A percentile compares a stretch with the other conserved stretches of the same genome.
These are phyloP conservation scores for Caenorhabditis becei DNA, from an alignment of 2,888 invertebrate species.

Conservation along the genomic window DNA sequence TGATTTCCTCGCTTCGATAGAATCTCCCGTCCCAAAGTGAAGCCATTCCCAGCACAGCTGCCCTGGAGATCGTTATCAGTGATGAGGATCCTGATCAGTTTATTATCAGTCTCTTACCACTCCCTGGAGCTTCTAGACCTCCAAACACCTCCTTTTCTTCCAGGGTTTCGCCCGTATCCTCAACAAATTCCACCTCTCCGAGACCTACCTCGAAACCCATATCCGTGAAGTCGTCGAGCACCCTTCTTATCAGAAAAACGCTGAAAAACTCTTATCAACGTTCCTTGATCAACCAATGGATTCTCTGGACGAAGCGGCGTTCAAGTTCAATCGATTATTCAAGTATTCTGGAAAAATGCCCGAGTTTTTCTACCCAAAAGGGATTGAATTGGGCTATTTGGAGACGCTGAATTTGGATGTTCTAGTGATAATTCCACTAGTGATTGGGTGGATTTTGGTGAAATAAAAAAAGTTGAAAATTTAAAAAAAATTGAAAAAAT, in stretches of 20 bases:
- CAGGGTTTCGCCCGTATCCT: constrained; percentile 53
- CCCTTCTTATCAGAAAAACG: constrained; percentile 38
- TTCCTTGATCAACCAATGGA: constrained; percentile 53
- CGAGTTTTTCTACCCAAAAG: constrained; percentile 48
- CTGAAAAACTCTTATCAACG: constrained; percentile 43
- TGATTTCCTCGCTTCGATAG: no score
- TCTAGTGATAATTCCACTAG: constrained; percentile 21
- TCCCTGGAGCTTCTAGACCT: background rate
- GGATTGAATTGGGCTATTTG: constrained; percentile 42
- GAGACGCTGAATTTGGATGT: constrained; percentile 44
- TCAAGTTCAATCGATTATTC: constrained; percentile 45
- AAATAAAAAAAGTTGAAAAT: background rate
- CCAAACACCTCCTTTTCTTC: background rate
- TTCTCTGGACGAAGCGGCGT: constrained; percentile 47
- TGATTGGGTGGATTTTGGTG: constrained; percentile 8
- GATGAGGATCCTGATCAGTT: no score
- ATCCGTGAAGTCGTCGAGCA: constrained; percentile 51
- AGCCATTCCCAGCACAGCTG: no score
- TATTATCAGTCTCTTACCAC: background rate
- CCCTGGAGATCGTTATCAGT: no score
- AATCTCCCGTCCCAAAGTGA: no score
- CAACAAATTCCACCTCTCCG: constrained; percentile 53
- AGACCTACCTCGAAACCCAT: constrained; percentile 33
- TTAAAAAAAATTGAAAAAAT: no score
- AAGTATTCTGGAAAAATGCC: constrained; percentile 58